Conservation (phyloP, 1,140 invertebrate species). For the Drosophila ogumai region DNA sequence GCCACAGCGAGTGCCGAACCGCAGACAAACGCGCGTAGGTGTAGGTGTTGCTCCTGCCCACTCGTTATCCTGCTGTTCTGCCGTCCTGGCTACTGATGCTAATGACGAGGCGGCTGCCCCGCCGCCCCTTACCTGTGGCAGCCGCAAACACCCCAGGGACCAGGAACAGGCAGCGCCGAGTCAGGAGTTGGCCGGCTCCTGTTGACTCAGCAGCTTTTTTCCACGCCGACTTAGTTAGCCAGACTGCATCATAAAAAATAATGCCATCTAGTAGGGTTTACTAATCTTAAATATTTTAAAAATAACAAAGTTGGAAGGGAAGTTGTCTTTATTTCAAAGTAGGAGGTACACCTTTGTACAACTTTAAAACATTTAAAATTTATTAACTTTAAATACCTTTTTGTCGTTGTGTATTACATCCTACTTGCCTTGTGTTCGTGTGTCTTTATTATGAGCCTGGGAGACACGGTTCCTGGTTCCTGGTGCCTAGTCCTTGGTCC, state of each 20-base stretch:
- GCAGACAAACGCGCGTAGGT: constrained; percentile 77
- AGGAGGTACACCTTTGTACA: too few species aligned
- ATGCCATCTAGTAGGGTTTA: not conserved
- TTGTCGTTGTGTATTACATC: not conserved
- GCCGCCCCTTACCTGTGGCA: constrained; percentile 22
- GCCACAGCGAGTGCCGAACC: constrained; percentile 67
- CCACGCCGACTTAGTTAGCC: constrained; percentile 60
- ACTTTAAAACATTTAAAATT: not conserved
- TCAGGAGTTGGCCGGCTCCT: constrained; percentile 49
- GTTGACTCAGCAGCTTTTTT: constrained; percentile 75
- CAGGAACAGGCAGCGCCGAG: constrained; percentile 22
- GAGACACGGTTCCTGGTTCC: constrained; percentile 13
- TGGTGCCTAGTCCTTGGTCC: constrained; percentile 1
- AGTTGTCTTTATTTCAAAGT: not conserved
- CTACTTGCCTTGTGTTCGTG: constrained; percentile 36
- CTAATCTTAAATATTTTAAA: too few species aligned
- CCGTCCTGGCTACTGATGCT: constrained; percentile 59
- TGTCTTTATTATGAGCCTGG: constrained; percentile 68
- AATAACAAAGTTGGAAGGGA: not conserved
- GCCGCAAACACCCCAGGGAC: constrained; percentile 45
- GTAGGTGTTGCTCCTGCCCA: constrained; percentile 30
- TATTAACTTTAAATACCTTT: not conserved
- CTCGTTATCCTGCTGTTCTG: constrained; percentile 13
- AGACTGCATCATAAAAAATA: constrained; percentile 9
- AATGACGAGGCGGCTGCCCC: constrained; percentile 64